Evolutionary conservation across 2,888 invertebrate genomes (phyloP), one percentile per base, ranked within the genome.

Genomic region (Xylota segnis): DNA sequence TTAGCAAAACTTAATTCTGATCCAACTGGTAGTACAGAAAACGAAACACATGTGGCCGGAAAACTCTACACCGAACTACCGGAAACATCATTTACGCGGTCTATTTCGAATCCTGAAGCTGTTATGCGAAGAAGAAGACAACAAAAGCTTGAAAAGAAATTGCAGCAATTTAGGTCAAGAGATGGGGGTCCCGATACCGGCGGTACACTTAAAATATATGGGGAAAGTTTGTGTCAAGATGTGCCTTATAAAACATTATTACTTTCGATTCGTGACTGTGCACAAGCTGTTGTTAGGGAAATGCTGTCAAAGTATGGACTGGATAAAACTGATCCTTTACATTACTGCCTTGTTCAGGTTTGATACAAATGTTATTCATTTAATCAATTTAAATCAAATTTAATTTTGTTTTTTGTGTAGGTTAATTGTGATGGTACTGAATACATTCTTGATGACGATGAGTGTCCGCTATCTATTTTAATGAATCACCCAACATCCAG

Each of bases 101-200:
- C 98, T 89, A 99, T 99, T 91, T 99, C 99, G 87, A 99, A 99
- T 94, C 99, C 99, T 3, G 99, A 99, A 94, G 98, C 99, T 83
- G 99, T 99, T 89, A 99, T 99, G 99, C 95, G 98, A 87, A 95
- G 99, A 65, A 94, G 99, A 71, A 94, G 99, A 27, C 99, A 99
- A 90, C 98, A 99, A 93, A 99, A 99, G 92, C 94, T 99, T 71
- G 99, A 99, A 92, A 95, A 97, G 91, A 98, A 98, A 93, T 93
- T 99, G 90, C 98, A 99, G 91, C 98, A 98, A 93, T 98, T 98
- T 93, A 95, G 98, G 83, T 97, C 97, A 72, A 96, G 97, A 92
- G 98, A 98, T 90, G 98, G 98, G 54, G 98, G 98, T 0, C 98
- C 98, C 5, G 98, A 98, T 91, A 98, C 98, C 50, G 96, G 95